Base-by-base conservation (phyloP, 2,888 invertebrate species). In the Gryllus longicercus region DNA sequence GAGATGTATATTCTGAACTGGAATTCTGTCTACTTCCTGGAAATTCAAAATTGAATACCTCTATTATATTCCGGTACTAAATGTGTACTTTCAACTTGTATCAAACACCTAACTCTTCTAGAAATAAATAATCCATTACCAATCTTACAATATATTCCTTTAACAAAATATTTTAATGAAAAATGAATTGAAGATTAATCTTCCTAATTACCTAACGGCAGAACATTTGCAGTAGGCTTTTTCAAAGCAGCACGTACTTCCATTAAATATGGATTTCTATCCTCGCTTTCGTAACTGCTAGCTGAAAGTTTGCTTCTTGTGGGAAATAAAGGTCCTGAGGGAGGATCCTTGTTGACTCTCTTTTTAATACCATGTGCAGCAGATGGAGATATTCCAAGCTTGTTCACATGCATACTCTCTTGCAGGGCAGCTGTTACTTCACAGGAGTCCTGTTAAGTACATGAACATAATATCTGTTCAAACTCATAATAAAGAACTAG, bases 241-340 rank as follows among this genome's bases (percentile, higher is more conserved):
- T 79, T 81, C 51, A 81, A 14, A 75, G 81, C 75, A 11, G 81
- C 81, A 74, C 76, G 49, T 76, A 81, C 51, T 74, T 79, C 79
- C 49, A 63, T 51, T 11, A 81, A 50, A 14, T 81, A 81, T 10
- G 77, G 63, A 51, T 76, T 80, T 49, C 51, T 78, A 38, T 78
- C 80, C 1, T 78, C 80, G 18, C 11, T 18, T 16, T 76, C 78
- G 18, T 75, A 76, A 21, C 38, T 14, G 18, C 51, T 75, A 5
- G 80, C n/a, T 76, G 63, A n/a, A 16, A 49, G 50, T 16, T 18
- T 12, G 12, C 18, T 38, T 10, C 78, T 21, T 25, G 16, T 25
- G 14, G 63, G 51, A n/a, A 79, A 79, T 50, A 81, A 79, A 11
- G 79, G 77, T 5, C 75, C 14, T 11, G 50, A 74, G 14, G 79